A percentile compares a stretch with the other conserved stretches of the same genome.
phyloP scores from a whole-genome alignment of 64 coral and sea anemone species.

The Trachythela sp. region DNA sequence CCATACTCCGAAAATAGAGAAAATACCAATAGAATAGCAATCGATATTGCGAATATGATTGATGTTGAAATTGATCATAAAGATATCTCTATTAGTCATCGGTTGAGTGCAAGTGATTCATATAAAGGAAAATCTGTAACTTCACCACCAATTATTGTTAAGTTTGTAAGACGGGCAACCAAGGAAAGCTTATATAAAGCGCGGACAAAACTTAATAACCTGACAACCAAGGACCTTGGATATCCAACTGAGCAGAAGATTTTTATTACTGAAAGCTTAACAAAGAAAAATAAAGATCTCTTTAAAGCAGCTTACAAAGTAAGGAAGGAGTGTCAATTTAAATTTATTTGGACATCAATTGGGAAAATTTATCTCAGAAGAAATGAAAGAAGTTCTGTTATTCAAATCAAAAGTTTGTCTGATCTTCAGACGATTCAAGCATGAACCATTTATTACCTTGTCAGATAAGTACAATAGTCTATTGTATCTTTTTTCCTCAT shows the following conservation, averaged over 20 bases:
- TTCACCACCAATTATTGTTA: slow-evolving; percentile 3
- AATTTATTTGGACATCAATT: slow-evolving; percentile 55
- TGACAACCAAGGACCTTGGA: slow-evolving; percentile 36
- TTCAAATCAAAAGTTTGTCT: not conserved
- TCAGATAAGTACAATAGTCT: no score
- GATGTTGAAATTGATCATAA: not conserved
- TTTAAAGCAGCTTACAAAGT: slow-evolving; percentile 46
- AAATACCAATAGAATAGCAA: not conserved
- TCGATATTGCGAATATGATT: not conserved
- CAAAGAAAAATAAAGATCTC: slow-evolving; percentile 42
- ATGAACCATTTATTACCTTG: not conserved
- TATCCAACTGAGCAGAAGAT: slow-evolving; percentile 21
- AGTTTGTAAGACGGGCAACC: not conserved
- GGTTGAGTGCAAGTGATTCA: not conserved
- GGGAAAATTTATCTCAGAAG: slow-evolving; percentile 49
- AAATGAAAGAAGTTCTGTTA: not conserved
- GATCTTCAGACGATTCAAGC: not conserved
- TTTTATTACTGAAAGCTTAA: slow-evolving; percentile 46
- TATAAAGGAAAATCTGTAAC: not conserved
- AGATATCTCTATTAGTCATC: not conserved
- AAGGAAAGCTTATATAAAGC: slow-evolving; percentile 31
- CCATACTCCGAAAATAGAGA: not conserved
- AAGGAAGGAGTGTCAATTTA: slow-evolving; percentile 40
- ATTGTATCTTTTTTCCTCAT: not conserved
- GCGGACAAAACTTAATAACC: not conserved